These are phyloP conservation scores for Neoascia interrupta DNA, from an alignment of 2,888 invertebrate species.

Conservation along the genomic window DNA sequence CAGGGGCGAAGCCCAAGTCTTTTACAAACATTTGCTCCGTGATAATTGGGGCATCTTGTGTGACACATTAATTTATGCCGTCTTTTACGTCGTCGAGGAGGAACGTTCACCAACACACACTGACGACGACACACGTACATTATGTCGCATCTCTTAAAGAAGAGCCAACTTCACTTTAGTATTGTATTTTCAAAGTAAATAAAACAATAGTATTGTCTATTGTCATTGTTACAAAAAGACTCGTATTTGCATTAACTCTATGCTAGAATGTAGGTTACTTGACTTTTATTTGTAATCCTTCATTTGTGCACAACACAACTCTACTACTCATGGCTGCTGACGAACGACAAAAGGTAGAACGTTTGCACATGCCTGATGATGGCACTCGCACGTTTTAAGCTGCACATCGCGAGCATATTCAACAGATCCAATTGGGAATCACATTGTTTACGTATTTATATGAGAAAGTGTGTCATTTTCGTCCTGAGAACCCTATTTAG, in stretches of 20 bases:
- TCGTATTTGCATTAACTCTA: conserved; percentile 46
- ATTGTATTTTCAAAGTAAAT: conserved; percentile 59
- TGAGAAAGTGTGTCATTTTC: conserved; percentile 10
- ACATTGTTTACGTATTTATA: background rate
- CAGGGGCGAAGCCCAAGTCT: conserved; percentile 41
- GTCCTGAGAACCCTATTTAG: conserved; percentile 36
- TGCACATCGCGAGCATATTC: background rate
- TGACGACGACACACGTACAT: background rate
- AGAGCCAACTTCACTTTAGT: conserved; percentile 48
- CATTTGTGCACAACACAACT: too few relatives aligned
- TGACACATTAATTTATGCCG: conserved; percentile 60
- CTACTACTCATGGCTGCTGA: too few relatives aligned
- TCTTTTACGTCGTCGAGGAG: conserved; percentile 12
- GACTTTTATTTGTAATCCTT: conserved; percentile 58
- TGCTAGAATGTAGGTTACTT: conserved; percentile 60
- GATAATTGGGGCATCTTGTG: conserved; percentile 66
- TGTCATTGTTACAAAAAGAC: conserved; percentile 38
- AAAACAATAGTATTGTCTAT: conserved; percentile 48
- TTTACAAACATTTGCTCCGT: conserved; percentile 60
- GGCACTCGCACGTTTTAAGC: conserved; percentile 12
- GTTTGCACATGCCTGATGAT: background rate
- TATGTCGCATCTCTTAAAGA: background rate
- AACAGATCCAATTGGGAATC: conserved; percentile 6
- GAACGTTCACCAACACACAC: background rate
- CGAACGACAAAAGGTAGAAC: background rate